Percentiles rank a stretch among this genome's conserved stretches.
Conservation (phyloP, 2,113 vertebrate genomes). For the Chrysemys picta region DNA sequence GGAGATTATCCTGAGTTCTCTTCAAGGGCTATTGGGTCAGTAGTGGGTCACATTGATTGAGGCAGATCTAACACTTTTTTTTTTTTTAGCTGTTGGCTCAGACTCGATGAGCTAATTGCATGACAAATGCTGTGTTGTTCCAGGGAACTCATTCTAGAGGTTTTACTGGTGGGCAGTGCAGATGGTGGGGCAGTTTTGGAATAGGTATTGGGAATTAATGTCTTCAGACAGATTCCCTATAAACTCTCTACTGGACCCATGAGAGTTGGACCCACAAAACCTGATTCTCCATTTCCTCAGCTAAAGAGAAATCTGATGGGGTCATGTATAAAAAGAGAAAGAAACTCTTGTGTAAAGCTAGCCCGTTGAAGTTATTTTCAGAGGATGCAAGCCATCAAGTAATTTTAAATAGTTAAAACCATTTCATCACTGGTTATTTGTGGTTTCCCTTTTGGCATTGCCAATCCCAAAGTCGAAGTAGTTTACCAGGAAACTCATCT, state of each 20-base stretch:
- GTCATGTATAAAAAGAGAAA: background rate
- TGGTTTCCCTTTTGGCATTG: slow-evolving; percentile 39
- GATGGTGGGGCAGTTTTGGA: slow-evolving; percentile 28
- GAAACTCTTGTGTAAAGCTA: background rate
- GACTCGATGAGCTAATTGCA: slow-evolving; percentile 76
- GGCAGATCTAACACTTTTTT: slow-evolving; percentile 53
- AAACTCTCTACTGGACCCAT: background rate
- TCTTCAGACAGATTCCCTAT: background rate
- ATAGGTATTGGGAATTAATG: background rate
- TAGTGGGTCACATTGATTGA: slow-evolving; percentile 71
- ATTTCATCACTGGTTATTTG: slow-evolving; percentile 48
- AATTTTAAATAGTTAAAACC: slow-evolving; percentile 38
- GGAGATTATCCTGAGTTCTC: background rate
- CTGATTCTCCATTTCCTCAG: background rate
- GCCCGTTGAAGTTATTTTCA: background rate
- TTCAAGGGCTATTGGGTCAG: slow-evolving; percentile 14
- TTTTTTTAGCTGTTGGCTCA: slow-evolving; percentile 56
- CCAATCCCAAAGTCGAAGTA: slow-evolving; percentile 9
- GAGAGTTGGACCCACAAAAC: background rate
- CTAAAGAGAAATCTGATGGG: background rate
- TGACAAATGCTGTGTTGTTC: slow-evolving; percentile 70
- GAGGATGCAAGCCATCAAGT: background rate
- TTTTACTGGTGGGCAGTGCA: slow-evolving; percentile 49
- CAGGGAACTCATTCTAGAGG: slow-evolving; percentile 30
- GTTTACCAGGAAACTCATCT: slow-evolving; percentile 24